Base-by-base conservation (phyloP, 2,888 invertebrate genomes). In the Drosophila kambysellisi region DNA sequence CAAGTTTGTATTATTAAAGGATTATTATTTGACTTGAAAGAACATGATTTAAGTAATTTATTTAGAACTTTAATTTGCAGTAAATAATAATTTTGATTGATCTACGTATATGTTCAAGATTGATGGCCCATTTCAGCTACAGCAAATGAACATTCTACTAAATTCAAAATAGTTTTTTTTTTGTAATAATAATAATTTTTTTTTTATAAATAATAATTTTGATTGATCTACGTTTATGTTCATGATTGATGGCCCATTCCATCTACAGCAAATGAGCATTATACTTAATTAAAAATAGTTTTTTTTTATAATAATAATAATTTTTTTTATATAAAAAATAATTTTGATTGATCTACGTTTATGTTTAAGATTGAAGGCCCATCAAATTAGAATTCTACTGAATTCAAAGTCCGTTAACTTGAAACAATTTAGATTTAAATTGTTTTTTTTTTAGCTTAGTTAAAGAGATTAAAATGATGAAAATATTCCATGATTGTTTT, bases 401-500 rank as follows among this genome's bases (percentile, higher is more conserved):
- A 46, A 25, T 50, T 50, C 50, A 17, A 29, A 17, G 17, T 29
- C 17, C 9, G 29, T 11, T 50, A 9, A 29, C 9, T 50, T 9
- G 17, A 17, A 29, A 11, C 9, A 29, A 29, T 50, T 17, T n/a
- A 20, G 15, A 32, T 52, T 30, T 5, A 20, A 29, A 41, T 43
- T 32, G 29, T 12, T 30, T 43, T 25, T 25, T 25, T 25, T 25
- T 43, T 1, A 20, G 29, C 6, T 20, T 53, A 11, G 58, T 33
- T 54, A 2, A 32, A n/a, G 8, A 20, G 4, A 29, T 57, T 43
- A 43, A 52, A 48, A 37, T 25, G 6, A 11, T 11, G 32, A 7
- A 52, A 56, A 39, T 57, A 37, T 65, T 29, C 0, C n/a, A 41
- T 30, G 41, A 64, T 33, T 46, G 58, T 32, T 50, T 50, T 20